Evolutionary conservation across 2,113 vertebrate species (phyloP), one percentile per base, ranked within the genome.

Genomic region (Forbesichthys agassizii): DNA sequence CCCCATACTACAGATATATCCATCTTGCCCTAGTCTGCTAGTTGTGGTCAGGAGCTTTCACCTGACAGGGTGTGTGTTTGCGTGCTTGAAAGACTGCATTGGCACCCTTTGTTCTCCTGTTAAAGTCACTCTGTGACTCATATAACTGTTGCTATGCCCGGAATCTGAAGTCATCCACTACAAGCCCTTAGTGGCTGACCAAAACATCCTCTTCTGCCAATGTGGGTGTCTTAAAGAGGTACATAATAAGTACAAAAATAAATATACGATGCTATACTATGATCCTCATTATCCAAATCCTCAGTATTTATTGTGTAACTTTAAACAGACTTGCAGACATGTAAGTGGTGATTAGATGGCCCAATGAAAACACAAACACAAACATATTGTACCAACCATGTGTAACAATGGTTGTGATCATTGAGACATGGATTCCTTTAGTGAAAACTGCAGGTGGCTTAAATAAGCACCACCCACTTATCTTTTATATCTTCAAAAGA

Each of bases 201-300:
- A 86, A 84, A 86, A 88, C 86, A 89, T 71, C 48, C 70, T 76
- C 9, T 7, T 64, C 76, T 80, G 88, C 82, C 85, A 89, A 74
- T 5, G 59, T 66, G 66, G 75, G 79, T 36, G 80, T 66, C 65
- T 74, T 66, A 48, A 42, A 42, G 36, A 42, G 36, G 36, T 42
- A 42, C 4, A 42, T 16, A 48, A 42, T 16, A 48, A 59, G 27
- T 3, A 46, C 36, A 33, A 63, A 10, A 10, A 66, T 54, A 71
- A 16, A 55, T 16, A 72, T 77, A 69, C 54, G 27, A 56, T 66
- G 64, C 48, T 51, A 10, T 42, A 27, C 27, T 27, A 27, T 27
- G 27, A 27, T 18, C 60, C 8, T 7, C 11, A 16, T 10, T 16
- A 16, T 48, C 9, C 16, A 61, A 7, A 14, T 13, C 5, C 52